Evolutionary conservation across 1,140 invertebrate genomes (phyloP).

Genomic region (Drosophila simulans): DNA sequence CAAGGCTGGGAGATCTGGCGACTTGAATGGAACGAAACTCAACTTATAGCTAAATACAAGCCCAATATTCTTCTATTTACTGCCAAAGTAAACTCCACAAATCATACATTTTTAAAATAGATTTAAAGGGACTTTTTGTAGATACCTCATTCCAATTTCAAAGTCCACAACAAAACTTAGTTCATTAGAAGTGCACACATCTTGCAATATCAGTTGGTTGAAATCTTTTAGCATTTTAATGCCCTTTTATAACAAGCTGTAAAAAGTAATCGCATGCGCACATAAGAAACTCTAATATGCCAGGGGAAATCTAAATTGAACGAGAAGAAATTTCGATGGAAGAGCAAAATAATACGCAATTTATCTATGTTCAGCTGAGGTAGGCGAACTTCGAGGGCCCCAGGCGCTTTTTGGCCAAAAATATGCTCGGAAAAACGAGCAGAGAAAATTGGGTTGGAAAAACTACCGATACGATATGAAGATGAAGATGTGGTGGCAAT

Average conservation of each 20-base stretch:
- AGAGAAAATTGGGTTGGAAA: neutral
- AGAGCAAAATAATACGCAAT: slow-evolving; percentile 40
- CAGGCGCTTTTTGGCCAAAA: slow-evolving; percentile 36
- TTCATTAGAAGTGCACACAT: slow-evolving; percentile 27
- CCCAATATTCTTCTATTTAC: too few relatives aligned
- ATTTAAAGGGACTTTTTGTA: neutral
- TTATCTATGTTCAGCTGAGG: slow-evolving; percentile 40
- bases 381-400: slow-evolving; percentile 46
- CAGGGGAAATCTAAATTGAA: slow-evolving; percentile 19
- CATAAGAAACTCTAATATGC: slow-evolving; percentile 2
- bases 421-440: slow-evolving; percentile 22
- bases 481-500: slow-evolving; percentile 42
- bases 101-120: neutral
- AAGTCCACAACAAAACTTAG: slow-evolving; percentile 18
- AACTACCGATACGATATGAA: slow-evolving; percentile 33
- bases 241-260: slow-evolving; percentile 3
- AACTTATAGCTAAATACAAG: too few relatives aligned
- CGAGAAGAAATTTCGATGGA: slow-evolving; percentile 29
- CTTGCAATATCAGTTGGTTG: slow-evolving; percentile 19
- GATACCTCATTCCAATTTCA: neutral
- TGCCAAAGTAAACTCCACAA: too few relatives aligned
- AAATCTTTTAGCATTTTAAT: slow-evolving; percentile 8
- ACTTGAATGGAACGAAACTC: neutral
- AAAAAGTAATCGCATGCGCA: slow-evolving; percentile 20
- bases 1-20: neutral